phyloP scores from a whole-genome alignment of 2,888 invertebrate species.

The Cetonia aurata region DNA sequence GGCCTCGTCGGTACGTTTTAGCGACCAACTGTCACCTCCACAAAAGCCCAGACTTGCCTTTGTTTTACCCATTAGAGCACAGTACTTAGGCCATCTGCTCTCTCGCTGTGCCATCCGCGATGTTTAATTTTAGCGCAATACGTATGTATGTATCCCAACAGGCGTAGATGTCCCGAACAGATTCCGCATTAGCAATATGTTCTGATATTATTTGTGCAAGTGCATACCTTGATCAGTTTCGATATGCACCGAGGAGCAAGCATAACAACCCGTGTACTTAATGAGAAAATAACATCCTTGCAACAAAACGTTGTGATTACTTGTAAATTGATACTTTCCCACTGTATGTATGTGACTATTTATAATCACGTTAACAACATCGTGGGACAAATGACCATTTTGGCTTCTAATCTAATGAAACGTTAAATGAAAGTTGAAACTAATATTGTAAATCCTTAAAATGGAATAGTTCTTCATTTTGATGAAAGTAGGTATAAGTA shows the following conservation, averaged over 20 bases:
- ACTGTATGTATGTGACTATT: no score
- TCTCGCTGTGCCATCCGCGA: conserved; percentile 53
- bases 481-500: no score
- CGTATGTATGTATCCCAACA: conserved; percentile 5
- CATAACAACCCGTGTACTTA: not conserved
- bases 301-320: not conserved
- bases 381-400: no score
- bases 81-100: conserved; percentile 55
- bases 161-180: conserved; percentile 40
- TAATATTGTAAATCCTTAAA: no score
- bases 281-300: not conserved
- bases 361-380: no score
- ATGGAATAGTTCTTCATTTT: no score
- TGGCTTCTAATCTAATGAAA: no score
- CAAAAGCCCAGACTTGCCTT: conserved; percentile 54
- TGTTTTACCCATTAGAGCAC: conserved; percentile 60
- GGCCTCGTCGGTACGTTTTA: conserved; percentile 59
- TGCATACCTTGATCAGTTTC: conserved; percentile 27
- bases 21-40: conserved; percentile 62
- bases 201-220: conserved; percentile 46
- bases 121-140: conserved; percentile 55
- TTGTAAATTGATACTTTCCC: no score
- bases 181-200: conserved; percentile 52
- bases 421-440: no score
- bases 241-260: conserved; percentile 6